Conservation (phyloP, 2,113 vertebrate genomes). For the Reinhardtius hippoglossoides region DNA sequence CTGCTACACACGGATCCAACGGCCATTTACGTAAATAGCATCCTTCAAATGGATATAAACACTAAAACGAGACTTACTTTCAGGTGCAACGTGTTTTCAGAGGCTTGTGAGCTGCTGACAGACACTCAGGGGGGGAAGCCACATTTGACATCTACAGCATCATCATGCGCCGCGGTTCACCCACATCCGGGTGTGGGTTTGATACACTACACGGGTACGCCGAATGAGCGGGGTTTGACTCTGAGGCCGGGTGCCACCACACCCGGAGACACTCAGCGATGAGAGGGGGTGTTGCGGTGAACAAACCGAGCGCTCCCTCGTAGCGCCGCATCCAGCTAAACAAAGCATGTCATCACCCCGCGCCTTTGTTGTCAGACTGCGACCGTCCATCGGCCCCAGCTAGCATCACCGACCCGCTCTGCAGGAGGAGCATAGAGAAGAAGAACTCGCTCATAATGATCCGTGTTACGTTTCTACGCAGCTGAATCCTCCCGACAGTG, state of each 20-base stretch:
- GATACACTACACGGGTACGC: accelerated
- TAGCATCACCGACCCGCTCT: not conserved
- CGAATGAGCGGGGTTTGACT: not conserved
- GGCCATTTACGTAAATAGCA: not conserved
- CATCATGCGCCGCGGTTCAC: slow-evolving; percentile 18
- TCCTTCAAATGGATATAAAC: not conserved
- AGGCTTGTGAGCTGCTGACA: slow-evolving; percentile 16
- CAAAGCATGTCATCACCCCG: slow-evolving; percentile 46
- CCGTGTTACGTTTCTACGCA: slow-evolving; percentile 45
- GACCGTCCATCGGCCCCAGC: slow-evolving; percentile 9
- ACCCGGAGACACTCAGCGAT: no score
- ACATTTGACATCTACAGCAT: slow-evolving; percentile 23
- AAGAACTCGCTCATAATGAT: slow-evolving; percentile 7
- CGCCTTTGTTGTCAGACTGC: slow-evolving; percentile 72
- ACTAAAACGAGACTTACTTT: slow-evolving; percentile 45
- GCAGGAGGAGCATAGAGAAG: not conserved
- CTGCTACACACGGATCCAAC: not conserved
- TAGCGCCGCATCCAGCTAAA: not conserved
- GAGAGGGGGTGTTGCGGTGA: not conserved
- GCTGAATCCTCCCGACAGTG: slow-evolving; percentile 41
- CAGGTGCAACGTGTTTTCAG: not conserved
- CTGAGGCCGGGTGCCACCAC: accelerated
- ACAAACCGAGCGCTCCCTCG: slow-evolving; percentile 30
- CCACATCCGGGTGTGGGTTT: not conserved
- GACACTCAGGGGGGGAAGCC: not conserved